phyloP scores from a whole-genome alignment of 2,797 vertebrate species.

The Hippoglossus hippoglossus region DNA sequence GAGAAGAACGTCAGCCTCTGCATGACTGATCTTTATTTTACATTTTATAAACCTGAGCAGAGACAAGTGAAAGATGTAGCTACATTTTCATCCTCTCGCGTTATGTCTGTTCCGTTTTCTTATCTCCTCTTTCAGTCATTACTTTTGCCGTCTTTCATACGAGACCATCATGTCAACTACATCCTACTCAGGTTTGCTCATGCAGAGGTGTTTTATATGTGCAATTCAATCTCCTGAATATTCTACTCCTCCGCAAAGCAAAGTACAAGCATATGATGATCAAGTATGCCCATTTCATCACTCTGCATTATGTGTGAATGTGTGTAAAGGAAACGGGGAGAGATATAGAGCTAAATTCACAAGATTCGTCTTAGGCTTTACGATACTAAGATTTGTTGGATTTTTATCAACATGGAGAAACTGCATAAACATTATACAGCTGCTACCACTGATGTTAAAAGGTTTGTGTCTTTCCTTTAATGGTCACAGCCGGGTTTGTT shows the following conservation, averaged over 20 bases:
- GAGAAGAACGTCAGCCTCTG: neutral
- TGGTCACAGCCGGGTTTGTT: constrained; percentile 1
- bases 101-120: neutral
- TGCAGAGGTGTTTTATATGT: constrained; percentile 1
- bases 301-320: too few species aligned
- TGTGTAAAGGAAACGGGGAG: too few species aligned
- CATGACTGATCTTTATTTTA: neutral
- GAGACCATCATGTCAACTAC: neutral
- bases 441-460: neutral
- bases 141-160: too few species aligned
- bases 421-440: too few species aligned
- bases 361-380: neutral
- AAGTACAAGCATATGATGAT: neutral
- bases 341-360: neutral
- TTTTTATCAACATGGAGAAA: too few species aligned
- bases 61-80: neutral
- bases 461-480: neutral
- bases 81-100: neutral
- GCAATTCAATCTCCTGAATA: neutral
- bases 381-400: neutral
- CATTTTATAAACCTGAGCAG: neutral
- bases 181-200: neutral
- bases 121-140: neutral
- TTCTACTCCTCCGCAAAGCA: neutral
- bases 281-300: neutral